A percentile compares a stretch with the other conserved stretches of the same genome.
These are phyloP conservation scores for Oriolus oriolus DNA, from an alignment of 2,113 vertebrate genomes.

Conservation along the genomic window DNA sequence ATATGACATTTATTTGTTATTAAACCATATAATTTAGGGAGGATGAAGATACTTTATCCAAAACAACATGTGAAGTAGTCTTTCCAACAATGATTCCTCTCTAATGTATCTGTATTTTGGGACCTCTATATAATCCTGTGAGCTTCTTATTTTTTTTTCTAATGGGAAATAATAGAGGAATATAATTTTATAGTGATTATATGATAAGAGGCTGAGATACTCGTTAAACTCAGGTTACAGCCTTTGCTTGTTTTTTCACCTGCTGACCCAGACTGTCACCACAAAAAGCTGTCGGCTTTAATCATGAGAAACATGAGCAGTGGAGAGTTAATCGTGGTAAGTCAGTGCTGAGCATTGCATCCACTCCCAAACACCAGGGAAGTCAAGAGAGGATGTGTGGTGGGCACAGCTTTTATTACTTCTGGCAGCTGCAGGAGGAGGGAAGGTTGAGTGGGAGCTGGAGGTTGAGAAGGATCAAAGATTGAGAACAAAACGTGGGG, in stretches of 20 bases:
- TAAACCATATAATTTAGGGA: conserved; percentile 18
- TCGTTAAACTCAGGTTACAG: neutral
- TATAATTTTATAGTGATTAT: neutral
- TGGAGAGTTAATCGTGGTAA: neutral
- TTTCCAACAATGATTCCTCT: neutral
- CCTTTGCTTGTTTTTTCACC: neutral
- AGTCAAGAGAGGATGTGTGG: neutral
- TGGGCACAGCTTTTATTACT: neutral
- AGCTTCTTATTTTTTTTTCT: neutral
- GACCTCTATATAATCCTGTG: neutral
- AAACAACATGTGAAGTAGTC: neutral
- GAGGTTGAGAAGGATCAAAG: neutral
- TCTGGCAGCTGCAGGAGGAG: neutral
- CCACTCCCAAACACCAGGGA: neutral
- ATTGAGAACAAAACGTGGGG: neutral
- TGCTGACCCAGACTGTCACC: neutral
- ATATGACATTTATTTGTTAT: conserved; percentile 32
- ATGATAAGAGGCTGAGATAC: neutral
- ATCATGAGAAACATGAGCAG: neutral
- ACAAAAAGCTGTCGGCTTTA: neutral
- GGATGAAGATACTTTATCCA: neutral
- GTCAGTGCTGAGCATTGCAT: neutral
- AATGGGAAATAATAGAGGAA: neutral
- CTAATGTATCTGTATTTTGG: neutral
- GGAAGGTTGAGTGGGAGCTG: neutral